phyloP scores from a whole-genome alignment of 1,140 invertebrate genomes.

The Venturia canescens region DNA sequence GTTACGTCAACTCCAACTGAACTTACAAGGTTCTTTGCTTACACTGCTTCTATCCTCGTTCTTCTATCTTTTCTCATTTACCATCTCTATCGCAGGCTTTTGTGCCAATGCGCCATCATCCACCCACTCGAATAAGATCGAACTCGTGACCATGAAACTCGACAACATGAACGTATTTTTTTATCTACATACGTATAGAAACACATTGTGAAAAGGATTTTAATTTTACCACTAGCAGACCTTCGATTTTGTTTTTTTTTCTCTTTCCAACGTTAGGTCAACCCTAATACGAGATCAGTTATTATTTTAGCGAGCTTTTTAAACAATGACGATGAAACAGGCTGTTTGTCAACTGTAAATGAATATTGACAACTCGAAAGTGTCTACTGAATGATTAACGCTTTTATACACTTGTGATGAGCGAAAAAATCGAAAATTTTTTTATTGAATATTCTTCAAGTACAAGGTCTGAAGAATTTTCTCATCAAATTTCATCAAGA shows the following conservation, averaged over 20 bases:
- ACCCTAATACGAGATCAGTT: too few relatives aligned
- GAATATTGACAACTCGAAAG: too few relatives aligned
- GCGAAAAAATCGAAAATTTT: too few relatives aligned
- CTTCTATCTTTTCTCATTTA: neutral
- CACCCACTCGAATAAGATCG: neutral
- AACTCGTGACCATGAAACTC: neutral
- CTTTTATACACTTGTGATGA: too few relatives aligned
- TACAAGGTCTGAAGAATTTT: too few relatives aligned
- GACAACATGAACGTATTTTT: neutral
- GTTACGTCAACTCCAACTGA: too few relatives aligned
- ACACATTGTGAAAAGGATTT: neutral
- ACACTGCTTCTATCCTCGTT: neutral
- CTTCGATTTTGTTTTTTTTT: neutral
- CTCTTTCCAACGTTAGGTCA: neutral
- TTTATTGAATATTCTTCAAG: too few relatives aligned
- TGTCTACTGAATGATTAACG: too few relatives aligned
- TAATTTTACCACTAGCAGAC: neutral
- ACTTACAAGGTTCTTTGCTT: neutral
- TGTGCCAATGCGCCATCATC: slow-evolving; percentile 52
- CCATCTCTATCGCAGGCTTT: neutral
- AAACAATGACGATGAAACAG: too few relatives aligned
- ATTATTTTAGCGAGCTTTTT: too few relatives aligned
- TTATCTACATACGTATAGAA: neutral
- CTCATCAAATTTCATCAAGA: too few relatives aligned
- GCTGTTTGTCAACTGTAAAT: too few relatives aligned